Percentiles rank a stretch among this genome's conserved stretches.
Conservation (phyloP, 2,797 vertebrate genomes). For the Taenioides sp. region DNA sequence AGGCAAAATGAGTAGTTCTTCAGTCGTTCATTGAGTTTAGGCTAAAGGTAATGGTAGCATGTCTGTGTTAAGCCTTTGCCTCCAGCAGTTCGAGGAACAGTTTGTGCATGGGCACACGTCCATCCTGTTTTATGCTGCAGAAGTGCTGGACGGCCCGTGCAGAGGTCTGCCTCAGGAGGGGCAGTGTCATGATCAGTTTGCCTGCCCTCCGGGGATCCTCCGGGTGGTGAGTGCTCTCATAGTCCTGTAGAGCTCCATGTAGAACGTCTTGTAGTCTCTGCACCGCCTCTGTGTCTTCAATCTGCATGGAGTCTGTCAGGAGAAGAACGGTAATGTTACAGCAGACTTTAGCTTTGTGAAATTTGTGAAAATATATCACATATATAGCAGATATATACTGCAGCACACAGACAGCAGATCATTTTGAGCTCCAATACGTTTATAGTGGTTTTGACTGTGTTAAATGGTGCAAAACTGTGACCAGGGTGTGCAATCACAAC, state of each 20-base stretch:
- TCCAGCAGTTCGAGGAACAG: conserved; percentile 98
- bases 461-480: neutral
- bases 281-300: conserved; percentile 92
- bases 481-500: neutral
- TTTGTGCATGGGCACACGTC: conserved; percentile 99
- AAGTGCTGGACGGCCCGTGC: conserved; percentile 96
- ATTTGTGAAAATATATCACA: neutral
- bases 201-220: conserved; percentile 91
- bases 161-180: conserved; percentile 93
- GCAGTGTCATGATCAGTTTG: conserved; percentile 97
- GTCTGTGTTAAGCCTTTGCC: conserved; percentile 89
- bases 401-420: no score
- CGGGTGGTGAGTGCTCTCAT: conserved; percentile 85
- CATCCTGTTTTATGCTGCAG: conserved; percentile 98
- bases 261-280: conserved; percentile 97
- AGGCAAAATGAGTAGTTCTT: conserved; percentile 55
- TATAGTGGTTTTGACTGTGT: no score
- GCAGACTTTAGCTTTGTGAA: neutral
- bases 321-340: neutral
- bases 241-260: conserved; percentile 93
- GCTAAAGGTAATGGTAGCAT: conserved; percentile 18
- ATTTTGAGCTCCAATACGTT: no score
- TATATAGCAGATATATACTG: no score
- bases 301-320: conserved; percentile 92
- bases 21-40: conserved; percentile 23